Percentiles rank a stretch among this genome's conserved stretches.
phyloP scores from a whole-genome alignment of 1,140 invertebrate genomes.

The Schlechtendalia chinensis region DNA sequence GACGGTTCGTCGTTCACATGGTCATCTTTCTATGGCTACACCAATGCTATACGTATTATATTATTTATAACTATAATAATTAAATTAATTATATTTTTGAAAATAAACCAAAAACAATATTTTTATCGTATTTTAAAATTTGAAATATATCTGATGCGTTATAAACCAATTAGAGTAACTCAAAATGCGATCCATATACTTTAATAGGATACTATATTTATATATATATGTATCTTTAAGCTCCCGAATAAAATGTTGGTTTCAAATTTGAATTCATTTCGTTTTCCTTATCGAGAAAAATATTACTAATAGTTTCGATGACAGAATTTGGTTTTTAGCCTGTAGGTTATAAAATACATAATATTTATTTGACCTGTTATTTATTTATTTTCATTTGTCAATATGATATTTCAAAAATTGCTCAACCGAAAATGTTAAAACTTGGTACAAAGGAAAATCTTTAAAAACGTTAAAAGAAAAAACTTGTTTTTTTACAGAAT shows the following conservation, averaged over 20 bases:
- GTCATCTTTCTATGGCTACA: too few species aligned
- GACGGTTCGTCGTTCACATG: too few species aligned
- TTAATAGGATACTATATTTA: too few species aligned
- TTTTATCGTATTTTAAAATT: too few species aligned
- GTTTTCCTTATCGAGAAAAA: not conserved
- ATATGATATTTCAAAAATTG: constrained; percentile 12
- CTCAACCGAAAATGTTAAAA: not conserved
- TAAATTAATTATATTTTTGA: too few species aligned
- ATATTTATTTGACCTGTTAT: not conserved
- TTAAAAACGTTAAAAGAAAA: not conserved
- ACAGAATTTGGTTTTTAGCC: not conserved
- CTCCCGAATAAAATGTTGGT: not conserved
- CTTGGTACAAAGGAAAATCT: not conserved
- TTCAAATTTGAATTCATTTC: not conserved
- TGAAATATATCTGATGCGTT: not conserved
- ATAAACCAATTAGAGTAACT: too few species aligned
- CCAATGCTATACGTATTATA: too few species aligned
- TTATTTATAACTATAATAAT: too few species aligned
- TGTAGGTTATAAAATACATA: not conserved
- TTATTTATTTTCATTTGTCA: not conserved
- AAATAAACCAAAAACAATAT: too few species aligned
- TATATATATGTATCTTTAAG: too few species aligned
- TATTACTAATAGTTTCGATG: not conserved
- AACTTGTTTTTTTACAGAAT: not conserved
- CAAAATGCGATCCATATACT: too few species aligned